phyloP scores from a whole-genome alignment of 2,888 invertebrate species.

The Hyposoter didymator region DNA sequence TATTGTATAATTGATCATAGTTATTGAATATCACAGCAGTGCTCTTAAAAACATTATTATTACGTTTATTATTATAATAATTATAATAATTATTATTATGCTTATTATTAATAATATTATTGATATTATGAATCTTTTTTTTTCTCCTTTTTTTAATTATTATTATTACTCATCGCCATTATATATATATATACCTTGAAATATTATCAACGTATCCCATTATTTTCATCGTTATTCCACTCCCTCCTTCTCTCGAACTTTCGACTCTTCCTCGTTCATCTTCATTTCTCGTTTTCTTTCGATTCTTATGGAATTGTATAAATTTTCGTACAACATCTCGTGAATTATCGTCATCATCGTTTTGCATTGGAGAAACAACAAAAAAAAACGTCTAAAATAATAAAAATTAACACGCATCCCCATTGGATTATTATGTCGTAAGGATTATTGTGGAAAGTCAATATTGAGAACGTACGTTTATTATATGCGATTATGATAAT shows the following conservation, averaged over 20 bases:
- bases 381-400: background rate
- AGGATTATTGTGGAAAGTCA: background rate
- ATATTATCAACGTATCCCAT: constrained; percentile 52
- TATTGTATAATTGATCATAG: constrained; percentile 64
- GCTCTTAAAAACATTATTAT: constrained; percentile 65
- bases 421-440: constrained; percentile 47
- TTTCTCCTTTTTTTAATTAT: constrained; percentile 34
- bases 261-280: background rate
- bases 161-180: constrained; percentile 55
- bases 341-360: constrained; percentile 47
- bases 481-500: constrained; percentile 51
- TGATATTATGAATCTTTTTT: constrained; percentile 58
- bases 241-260: constrained; percentile 18
- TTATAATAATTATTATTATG: constrained; percentile 51
- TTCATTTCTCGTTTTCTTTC: background rate
- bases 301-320: background rate
- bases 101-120: constrained; percentile 44
- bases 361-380: constrained; percentile 1
- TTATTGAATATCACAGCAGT: constrained; percentile 66
- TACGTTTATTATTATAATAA: constrained; percentile 60
- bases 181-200: constrained; percentile 51
- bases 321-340: background rate
- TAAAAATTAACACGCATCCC: background rate
- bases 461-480: background rate
- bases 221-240: constrained; percentile 19